Conservation (phyloP, 2,113 vertebrate species). For the Chloropsis cyanopogon region DNA sequence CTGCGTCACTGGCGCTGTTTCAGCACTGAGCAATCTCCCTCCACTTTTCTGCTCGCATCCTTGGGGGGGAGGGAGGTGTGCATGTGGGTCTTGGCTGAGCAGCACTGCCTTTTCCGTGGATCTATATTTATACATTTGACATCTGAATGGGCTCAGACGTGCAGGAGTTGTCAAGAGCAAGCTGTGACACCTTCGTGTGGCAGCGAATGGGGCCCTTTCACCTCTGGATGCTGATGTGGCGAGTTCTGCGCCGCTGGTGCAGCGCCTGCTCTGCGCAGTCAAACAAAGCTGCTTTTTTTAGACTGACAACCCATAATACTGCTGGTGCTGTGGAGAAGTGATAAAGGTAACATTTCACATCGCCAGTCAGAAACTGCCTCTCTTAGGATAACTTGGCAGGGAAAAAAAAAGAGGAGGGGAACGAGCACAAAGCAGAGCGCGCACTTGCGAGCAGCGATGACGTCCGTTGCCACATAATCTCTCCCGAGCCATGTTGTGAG, state of each 20-base stretch:
- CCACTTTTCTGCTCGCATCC: not conserved
- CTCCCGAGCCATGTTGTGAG: constrained; percentile 7
- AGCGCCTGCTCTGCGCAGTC: not conserved
- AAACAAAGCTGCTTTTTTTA: constrained; percentile 62
- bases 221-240: not conserved
- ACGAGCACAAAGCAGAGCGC: constrained; percentile 4
- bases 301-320: constrained; percentile 24
- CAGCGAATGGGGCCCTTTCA: constrained; percentile 2
- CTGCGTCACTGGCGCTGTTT: constrained; percentile 39
- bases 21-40: constrained; percentile 54
- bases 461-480: constrained; percentile 34
- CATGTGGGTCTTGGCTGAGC: not conserved
- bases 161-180: not conserved
- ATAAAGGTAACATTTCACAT: constrained; percentile 33
- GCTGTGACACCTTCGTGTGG: not conserved
- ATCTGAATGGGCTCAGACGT: not conserved
- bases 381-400: constrained; percentile 48
- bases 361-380: constrained; percentile 40
- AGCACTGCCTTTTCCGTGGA: not conserved
- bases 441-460: constrained; percentile 34
- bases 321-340: constrained; percentile 14
- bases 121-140: constrained; percentile 15
- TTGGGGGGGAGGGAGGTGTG: not conserved
- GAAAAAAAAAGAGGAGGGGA: not conserved
- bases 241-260: not conserved